Percentiles rank a stretch among this genome's conserved stretches.
Evolutionary conservation across 2,888 invertebrate species (phyloP).

Genomic region (Papilio gigon): DNA sequence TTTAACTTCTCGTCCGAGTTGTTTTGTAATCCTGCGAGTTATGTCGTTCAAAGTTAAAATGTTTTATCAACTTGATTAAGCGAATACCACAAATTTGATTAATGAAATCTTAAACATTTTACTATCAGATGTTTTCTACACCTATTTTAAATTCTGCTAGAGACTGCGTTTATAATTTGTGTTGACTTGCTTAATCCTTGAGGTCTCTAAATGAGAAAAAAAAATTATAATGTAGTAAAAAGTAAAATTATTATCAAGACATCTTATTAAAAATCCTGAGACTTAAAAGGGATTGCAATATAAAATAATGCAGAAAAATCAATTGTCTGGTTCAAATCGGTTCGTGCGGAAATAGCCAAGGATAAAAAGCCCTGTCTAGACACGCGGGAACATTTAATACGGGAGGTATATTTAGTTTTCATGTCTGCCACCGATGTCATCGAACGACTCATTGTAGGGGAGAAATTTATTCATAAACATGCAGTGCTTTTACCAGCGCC

Average conservation of each 20-base stretch:
- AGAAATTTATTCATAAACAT: constrained; percentile 33
- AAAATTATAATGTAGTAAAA: no score
- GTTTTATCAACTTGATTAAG: neutral
- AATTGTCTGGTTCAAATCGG: constrained; percentile 12
- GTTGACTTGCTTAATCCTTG: no score
- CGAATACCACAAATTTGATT: neutral
- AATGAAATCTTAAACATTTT: neutral
- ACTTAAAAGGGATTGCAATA: neutral
- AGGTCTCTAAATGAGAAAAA: no score
- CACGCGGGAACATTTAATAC: constrained; percentile 14
- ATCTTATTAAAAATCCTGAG: neutral
- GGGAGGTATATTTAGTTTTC: constrained; percentile 25
- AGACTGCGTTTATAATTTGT: no score
- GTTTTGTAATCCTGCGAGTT: constrained; percentile 22
- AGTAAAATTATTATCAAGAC: no score
- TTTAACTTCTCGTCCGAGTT: constrained; percentile 42
- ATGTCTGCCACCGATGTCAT: constrained; percentile 24
- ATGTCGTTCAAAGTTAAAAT: constrained; percentile 1
- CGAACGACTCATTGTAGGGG: constrained; percentile 38
- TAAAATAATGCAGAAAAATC: constrained; percentile 6
- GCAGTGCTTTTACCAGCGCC: neutral
- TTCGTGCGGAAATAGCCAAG: constrained; percentile 29
- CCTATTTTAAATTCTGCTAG: no score
- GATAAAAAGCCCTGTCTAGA: constrained; percentile 35
- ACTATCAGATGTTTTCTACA: neutral